Evolutionary conservation across 1,140 invertebrate species (phyloP).

Genomic region (Drusus annulatus): DNA sequence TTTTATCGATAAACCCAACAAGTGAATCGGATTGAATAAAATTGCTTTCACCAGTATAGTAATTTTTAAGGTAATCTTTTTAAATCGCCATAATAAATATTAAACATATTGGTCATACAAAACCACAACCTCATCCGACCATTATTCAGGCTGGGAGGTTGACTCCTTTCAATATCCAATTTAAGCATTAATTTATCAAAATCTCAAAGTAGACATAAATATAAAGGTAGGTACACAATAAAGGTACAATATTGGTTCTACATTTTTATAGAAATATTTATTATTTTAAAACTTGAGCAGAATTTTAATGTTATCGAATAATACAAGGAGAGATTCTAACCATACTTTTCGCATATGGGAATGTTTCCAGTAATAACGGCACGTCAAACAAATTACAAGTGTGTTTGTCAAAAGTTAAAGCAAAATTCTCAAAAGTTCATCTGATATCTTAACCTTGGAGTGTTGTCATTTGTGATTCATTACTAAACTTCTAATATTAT

Average conservation of each 20-base stretch:
- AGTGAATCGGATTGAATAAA: too few relatives aligned
- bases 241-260: constrained; percentile 5
- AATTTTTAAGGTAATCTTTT: too few relatives aligned
- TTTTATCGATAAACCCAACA: neutral
- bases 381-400: neutral
- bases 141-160: too few relatives aligned
- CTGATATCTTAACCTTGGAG: neutral
- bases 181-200: too few relatives aligned
- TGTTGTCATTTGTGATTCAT: neutral
- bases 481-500: neutral
- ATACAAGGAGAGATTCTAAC: neutral
- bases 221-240: too few relatives aligned
- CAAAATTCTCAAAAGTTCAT: constrained; percentile 2
- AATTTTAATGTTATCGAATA: constrained; percentile 12
- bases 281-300: constrained; percentile 14
- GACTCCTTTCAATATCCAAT: too few relatives aligned
- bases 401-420: neutral
- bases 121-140: too few relatives aligned
- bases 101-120: too few relatives aligned
- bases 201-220: too few relatives aligned
- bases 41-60: too few relatives aligned
- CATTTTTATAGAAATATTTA: neutral
- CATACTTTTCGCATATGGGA: neutral
- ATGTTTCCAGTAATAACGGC: constrained; percentile 18
- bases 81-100: too few relatives aligned